Evolutionary conservation across 2,113 vertebrate species (phyloP).

Genomic region (Varanus komodoensis): DNA sequence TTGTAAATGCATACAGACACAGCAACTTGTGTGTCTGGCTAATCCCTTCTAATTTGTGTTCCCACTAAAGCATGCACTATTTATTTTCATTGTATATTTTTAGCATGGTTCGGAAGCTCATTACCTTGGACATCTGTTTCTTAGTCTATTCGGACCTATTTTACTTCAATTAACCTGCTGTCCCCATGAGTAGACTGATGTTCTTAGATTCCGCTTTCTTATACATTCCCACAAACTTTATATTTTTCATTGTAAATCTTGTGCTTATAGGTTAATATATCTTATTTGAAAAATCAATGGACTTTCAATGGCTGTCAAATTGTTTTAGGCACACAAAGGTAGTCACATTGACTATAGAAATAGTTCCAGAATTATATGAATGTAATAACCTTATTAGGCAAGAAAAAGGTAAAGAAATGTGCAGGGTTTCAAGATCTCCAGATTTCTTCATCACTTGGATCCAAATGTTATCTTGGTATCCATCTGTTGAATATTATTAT

Average conservation of each 20-base stretch:
- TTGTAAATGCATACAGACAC: neutral
- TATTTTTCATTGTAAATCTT: neutral
- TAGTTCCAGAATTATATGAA: no score
- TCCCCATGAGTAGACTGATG: neutral
- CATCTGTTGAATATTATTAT: neutral
- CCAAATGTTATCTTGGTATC: neutral
- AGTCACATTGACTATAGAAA: no score
- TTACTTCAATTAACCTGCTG: neutral
- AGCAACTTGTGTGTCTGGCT: accelerated
- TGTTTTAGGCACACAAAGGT: neutral
- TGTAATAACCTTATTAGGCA: no score
- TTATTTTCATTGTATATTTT: neutral
- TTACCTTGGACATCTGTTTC: neutral
- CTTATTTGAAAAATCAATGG: neutral
- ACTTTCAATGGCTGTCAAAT: neutral
- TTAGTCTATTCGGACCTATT: neutral
- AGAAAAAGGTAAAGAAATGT: no score
- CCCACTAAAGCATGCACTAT: neutral
- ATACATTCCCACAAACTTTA: neutral
- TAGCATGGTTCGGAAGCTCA: neutral
- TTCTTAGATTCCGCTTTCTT: neutral
- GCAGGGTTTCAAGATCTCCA: neutral
- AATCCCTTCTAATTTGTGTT: accelerated
- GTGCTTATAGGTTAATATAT: neutral
- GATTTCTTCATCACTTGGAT: neutral